Evolutionary conservation across 2,888 invertebrate species (phyloP).

Genomic region (Bimastos eiseni): DNA sequence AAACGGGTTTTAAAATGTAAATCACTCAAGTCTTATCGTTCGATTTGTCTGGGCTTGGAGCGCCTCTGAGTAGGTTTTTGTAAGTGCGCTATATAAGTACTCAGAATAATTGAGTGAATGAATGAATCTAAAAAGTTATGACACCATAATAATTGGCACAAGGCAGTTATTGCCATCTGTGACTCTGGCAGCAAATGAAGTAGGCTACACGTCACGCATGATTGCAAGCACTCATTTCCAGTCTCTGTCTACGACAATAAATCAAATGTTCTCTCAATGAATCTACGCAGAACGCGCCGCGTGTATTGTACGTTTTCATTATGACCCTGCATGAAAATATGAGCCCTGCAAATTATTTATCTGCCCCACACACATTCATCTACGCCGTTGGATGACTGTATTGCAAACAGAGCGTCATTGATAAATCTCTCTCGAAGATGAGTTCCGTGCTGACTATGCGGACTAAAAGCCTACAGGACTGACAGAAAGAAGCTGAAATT

Average conservation of each 20-base stretch:
- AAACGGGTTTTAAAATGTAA: too few relatives aligned
- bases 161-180: background rate
- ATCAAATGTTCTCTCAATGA: background rate
- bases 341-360: background rate
- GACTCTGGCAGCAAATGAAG: background rate
- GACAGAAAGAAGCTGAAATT: background rate
- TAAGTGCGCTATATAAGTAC: too few relatives aligned
- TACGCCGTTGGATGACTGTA: background rate
- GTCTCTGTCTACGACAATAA: background rate
- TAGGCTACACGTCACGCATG: background rate
- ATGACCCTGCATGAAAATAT: background rate
- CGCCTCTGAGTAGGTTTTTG: too few relatives aligned
- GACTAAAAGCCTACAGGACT: background rate
- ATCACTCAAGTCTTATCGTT: too few relatives aligned
- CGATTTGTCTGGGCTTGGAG: too few relatives aligned
- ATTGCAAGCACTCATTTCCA: background rate
- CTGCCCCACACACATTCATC: background rate
- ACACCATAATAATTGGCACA: background rate
- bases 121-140: too few relatives aligned
- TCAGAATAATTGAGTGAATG: too few relatives aligned
- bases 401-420: background rate
- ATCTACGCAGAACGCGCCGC: background rate
- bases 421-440: background rate
- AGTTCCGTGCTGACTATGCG: background rate
- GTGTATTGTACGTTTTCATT: background rate